A percentile compares a stretch with the other conserved stretches of the same genome.
Evolutionary conservation across 1,140 invertebrate genomes (phyloP).

Genomic region (Pseudachorutes palmiensis): DNA sequence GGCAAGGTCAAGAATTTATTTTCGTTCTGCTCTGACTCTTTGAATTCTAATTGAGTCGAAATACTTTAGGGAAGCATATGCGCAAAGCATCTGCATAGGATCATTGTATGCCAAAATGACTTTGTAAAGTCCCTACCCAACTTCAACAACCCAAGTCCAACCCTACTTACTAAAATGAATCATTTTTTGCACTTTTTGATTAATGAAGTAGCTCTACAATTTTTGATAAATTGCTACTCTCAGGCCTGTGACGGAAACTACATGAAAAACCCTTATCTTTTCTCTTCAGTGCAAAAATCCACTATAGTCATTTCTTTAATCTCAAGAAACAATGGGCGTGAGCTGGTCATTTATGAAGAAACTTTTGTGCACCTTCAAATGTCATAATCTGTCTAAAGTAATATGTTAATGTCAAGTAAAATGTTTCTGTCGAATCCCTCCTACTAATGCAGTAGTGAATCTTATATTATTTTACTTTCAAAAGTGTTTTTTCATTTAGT

Average conservation of each 20-base stretch:
- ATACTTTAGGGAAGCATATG: background rate
- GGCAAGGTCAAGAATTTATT: slow-evolving; percentile 14
- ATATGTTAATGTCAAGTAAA: slow-evolving; percentile 10
- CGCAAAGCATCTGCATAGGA: background rate
- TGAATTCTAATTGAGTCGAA: background rate
- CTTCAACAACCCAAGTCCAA: no score
- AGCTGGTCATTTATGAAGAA: slow-evolving; percentile 9
- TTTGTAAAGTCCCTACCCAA: no score
- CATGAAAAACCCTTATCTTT: background rate
- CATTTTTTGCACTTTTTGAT: no score
- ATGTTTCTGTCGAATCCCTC: no score
- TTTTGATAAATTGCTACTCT: background rate
- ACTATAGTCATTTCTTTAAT: background rate
- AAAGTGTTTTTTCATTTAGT: no score
- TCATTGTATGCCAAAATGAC: background rate
- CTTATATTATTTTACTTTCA: no score
- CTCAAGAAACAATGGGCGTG: slow-evolving; percentile 11
- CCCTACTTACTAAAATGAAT: no score
- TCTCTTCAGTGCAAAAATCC: background rate
- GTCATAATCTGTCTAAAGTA: slow-evolving; percentile 9
- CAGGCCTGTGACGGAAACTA: background rate
- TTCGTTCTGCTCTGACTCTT: background rate
- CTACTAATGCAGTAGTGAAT: no score
- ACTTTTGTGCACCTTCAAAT: background rate
- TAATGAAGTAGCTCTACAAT: no score